Evolutionary conservation across 2,888 invertebrate genomes (phyloP), one percentile per base, ranked within the genome.

Genomic region (Morpho helenor): DNA sequence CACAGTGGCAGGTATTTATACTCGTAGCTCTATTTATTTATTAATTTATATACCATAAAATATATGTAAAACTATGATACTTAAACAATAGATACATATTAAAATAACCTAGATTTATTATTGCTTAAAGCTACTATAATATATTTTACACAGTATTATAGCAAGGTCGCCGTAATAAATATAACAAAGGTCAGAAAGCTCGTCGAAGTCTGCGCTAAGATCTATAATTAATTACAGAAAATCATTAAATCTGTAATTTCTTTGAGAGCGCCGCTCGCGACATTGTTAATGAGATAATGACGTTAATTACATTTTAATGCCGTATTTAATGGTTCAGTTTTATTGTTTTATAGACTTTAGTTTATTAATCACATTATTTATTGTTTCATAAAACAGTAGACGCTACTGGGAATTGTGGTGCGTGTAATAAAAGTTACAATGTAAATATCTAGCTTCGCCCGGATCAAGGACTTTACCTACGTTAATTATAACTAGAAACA

Each of bases 281-380:
- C 54, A 54, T 54, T 54, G 54, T 51, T 54, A 57, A 60, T 60
- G 53, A 51, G 53, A 54, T 54, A 54, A 50, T 49, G 44, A 56
- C 51, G 23, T 57, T 53, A 57, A 57, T 57, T 60, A 57, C 23
- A 49, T 23, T 54, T 54, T 54, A 42, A 48, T 48, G 54, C 8
- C 42, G 9, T 44, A 47, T 48, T 57, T 59, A 52, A 59, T 51
- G 59, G 44, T n/a, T 48, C 44, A 52, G 22, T 51, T 59, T 56
- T 60, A 60, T 60, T 52, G 55, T 44, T 60, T 56, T 52, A 59
- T 49, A 48, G 51, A 8, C 52, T 59, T 55, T 56, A 56, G 58
- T 52, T 58, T 55, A 58, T 57, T 57, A 44, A 59, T 61, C 48
- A 58, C 42, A 63, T 54, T 60, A 56, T 61, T 62, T 55, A 51